Evolutionary conservation across 2,888 invertebrate genomes (phyloP), one percentile per base, ranked within the genome.

Genomic region (Sympetrum striolatum): DNA sequence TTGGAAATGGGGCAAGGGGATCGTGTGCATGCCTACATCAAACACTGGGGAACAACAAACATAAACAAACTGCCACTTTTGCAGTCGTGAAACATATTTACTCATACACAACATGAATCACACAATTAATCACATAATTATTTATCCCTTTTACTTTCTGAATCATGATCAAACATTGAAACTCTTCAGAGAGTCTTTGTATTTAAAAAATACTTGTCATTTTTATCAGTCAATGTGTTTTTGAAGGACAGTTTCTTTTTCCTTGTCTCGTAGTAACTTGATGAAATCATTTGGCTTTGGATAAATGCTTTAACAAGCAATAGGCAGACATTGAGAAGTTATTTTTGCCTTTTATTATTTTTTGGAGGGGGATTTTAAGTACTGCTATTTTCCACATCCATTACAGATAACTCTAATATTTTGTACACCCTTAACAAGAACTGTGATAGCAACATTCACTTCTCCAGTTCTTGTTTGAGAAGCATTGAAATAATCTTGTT

Each of bases 61-160:
- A 37, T 37, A 86, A 86, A 86, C 86, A 86, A 86, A 86, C 86
- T 86, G 86, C 86, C 86, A 64, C 37, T 22, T 86, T 31, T 60
- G 86, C 86, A 86, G 86, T 60, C 86, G 18, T 86, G 86, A 60
- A 86, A 86, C 86, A 86, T 58, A 82, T 58, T 48, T 82, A 82
- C 81, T 82, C 35, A 4, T 86, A 86, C 86, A 86, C 86, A 86
- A 86, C 86, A 86, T 86, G 86, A 86, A 86, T 86, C 86, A 86
- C 86, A 86, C 86, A 60, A 86, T 86, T 60, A 86, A 86, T 86
- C 86, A 86, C 86, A 86, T 86, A 6, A 86, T 48, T 64, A 86
- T 86, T 86, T 60, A 64, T 60, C 60, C 53, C 1, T 53, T 53
- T 53, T 53, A 12, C 58, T 86, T 37, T 37, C 64, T 25, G 86